These are phyloP conservation scores for Encarsia formosa DNA, from an alignment of 2,888 invertebrate species.

Conservation along the genomic window DNA sequence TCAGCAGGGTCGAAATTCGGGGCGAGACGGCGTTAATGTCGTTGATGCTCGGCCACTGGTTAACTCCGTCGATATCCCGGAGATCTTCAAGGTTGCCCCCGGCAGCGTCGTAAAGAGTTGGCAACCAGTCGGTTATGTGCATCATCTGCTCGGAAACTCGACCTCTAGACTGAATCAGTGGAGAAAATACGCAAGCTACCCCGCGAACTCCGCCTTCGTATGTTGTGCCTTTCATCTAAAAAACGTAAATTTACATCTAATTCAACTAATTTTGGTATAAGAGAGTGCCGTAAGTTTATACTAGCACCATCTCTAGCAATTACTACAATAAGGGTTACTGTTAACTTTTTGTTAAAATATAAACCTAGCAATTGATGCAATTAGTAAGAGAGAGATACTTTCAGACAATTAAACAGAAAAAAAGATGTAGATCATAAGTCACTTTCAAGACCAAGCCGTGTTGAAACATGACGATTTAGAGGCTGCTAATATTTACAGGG, in stretches of 20 bases:
- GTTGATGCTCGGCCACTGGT: conserved; percentile 46
- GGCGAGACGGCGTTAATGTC: conserved; percentile 30
- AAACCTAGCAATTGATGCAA: too few relatives aligned
- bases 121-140: conserved; percentile 80
- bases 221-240: conserved; percentile 69
- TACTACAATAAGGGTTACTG: too few relatives aligned
- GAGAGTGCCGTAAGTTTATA: too few relatives aligned
- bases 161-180: conserved; percentile 53
- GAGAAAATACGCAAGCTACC: conserved; percentile 73
- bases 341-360: too few relatives aligned
- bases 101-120: conserved; percentile 59
- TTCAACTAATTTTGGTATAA: too few relatives aligned
- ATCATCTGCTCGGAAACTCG: conserved; percentile 64
- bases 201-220: conserved; percentile 85
- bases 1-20: conserved; percentile 65
- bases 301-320: too few relatives aligned
- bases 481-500: too few relatives aligned
- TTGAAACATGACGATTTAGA: too few relatives aligned
- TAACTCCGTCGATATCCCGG: conserved; percentile 54
- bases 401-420: too few relatives aligned
- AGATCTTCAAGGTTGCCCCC: conserved; percentile 46
- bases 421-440: too few relatives aligned
- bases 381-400: too few relatives aligned
- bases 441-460: too few relatives aligned
- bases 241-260: background rate